Evolutionary conservation across 1,140 invertebrate genomes (phyloP).

Genomic region (Eueides isabella): DNA sequence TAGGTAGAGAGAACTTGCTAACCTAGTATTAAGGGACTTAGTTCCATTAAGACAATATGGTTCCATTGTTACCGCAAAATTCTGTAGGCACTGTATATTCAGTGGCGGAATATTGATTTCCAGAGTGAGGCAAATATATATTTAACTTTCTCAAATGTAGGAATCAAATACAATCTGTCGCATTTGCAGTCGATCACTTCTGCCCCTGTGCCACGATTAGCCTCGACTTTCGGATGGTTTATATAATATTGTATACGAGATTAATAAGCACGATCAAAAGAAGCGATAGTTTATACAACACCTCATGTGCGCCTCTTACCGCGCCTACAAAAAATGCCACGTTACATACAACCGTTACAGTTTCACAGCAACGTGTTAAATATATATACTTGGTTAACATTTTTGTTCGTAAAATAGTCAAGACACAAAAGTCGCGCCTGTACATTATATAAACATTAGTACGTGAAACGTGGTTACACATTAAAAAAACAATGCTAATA

Average conservation of each 20-base stretch:
- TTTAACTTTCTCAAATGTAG: too few relatives aligned
- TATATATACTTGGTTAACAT: not conserved
- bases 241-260: constrained; percentile 38
- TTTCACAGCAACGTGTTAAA: not conserved
- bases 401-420: not conserved
- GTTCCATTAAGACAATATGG: too few relatives aligned
- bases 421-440: not conserved
- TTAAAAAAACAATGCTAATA: too few relatives aligned
- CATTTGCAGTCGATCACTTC: too few relatives aligned
- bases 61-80: too few relatives aligned
- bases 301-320: not conserved
- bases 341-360: not conserved
- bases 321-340: not conserved
- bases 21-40: not conserved
- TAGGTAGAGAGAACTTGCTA: not conserved
- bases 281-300: constrained; percentile 21
- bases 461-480: too few relatives aligned
- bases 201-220: too few relatives aligned
- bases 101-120: too few relatives aligned
- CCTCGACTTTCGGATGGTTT: not conserved
- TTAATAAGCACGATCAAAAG: constrained; percentile 49
- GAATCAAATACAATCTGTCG: too few relatives aligned
- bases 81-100: too few relatives aligned
- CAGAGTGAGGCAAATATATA: too few relatives aligned
- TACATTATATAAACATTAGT: not conserved